A percentile compares a stretch with the other conserved stretches of the same genome.
These are phyloP conservation scores for Clupea harengus DNA, from an alignment of 2,113 vertebrate genomes.

Conservation along the genomic window DNA sequence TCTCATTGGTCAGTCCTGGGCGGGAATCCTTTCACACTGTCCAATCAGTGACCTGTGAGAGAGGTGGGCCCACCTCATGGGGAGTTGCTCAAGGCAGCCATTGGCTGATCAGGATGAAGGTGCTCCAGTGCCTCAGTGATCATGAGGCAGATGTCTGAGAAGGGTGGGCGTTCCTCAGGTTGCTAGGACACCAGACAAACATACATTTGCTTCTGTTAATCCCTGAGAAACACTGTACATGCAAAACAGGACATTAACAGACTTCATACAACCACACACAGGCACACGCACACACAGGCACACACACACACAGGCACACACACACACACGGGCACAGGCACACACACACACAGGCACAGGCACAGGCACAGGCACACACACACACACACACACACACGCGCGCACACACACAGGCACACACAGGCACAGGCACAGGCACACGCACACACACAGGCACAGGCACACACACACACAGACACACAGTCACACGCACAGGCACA, in stretches of 20 bases:
- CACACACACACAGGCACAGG: not conserved
- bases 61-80: not conserved
- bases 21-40: not conserved
- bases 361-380: not conserved
- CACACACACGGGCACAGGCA: not conserved
- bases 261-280: not conserved
- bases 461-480: too few relatives aligned
- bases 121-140: constrained; percentile 59
- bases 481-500: too few relatives aligned
- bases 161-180: constrained; percentile 61
- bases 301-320: not conserved
- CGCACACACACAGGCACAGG: too few relatives aligned
- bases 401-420: too few relatives aligned
- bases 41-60: constrained; percentile 17
- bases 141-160: constrained; percentile 54
- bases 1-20: not conserved
- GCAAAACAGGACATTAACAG: not conserved
- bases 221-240: not conserved
- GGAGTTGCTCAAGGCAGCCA: not conserved
- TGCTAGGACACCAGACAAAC: constrained; percentile 47
- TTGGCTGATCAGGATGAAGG: not conserved
- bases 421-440: too few relatives aligned
- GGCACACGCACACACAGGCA: not conserved
- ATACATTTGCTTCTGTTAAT: not conserved
- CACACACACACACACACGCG: too few relatives aligned